phyloP scores from a whole-genome alignment of 2,113 vertebrate genomes.

The Leuciscus idus region DNA sequence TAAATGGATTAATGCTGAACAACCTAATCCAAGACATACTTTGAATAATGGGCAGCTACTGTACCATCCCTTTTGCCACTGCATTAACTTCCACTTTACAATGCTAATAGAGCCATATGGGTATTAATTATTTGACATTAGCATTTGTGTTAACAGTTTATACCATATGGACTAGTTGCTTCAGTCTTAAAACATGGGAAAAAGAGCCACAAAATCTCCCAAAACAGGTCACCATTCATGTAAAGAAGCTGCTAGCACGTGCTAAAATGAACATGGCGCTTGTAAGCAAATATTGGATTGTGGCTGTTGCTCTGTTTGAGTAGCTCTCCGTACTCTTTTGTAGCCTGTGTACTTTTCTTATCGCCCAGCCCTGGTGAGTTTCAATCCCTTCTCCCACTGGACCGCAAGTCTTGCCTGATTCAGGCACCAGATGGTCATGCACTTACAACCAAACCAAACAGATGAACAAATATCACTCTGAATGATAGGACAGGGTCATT shows the following conservation, averaged over 20 bases:
- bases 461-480: constrained; percentile 71
- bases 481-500: constrained; percentile 66
- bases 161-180: constrained; percentile 12
- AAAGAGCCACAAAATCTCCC: not conserved
- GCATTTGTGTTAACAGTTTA: not conserved
- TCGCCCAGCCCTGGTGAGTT: constrained; percentile 19
- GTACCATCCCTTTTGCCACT: not conserved
- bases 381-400: constrained; percentile 30
- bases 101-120: not conserved
- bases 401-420: not conserved
- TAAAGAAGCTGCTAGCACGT: not conserved
- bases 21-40: not conserved
- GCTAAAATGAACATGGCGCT: constrained; percentile 1
- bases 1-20: not conserved
- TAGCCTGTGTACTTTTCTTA: constrained; percentile 36
- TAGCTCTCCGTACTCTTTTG: constrained; percentile 28
- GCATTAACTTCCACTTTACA: not conserved
- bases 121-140: not conserved
- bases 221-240: not conserved
- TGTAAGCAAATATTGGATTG: constrained; percentile 27
- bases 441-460: constrained; percentile 67
- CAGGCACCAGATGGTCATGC: constrained; percentile 34
- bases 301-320: constrained; percentile 38
- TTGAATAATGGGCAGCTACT: not conserved
- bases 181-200: not conserved